Percentiles rank a stretch among this genome's conserved stretches.
These are phyloP conservation scores for Philaenus spumarius DNA, from an alignment of 1,140 invertebrate species.

Conservation along the genomic window DNA sequence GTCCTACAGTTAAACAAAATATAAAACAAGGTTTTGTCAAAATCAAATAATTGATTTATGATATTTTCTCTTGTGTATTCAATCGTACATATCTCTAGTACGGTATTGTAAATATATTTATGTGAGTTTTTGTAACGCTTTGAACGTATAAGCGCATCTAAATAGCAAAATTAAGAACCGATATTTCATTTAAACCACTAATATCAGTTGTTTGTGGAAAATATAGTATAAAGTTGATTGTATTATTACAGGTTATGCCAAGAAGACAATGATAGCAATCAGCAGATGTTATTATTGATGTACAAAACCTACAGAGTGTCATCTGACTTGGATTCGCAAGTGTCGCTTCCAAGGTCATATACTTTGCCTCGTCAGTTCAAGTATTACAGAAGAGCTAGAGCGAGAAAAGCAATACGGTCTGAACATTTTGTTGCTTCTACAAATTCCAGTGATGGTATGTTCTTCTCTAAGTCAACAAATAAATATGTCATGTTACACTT, in stretches of 20 bases:
- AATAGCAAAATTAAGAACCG: no score
- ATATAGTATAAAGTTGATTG: no score
- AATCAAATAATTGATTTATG: no score
- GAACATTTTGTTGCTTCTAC: slow-evolving; percentile 67
- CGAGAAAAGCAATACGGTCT: slow-evolving; percentile 45
- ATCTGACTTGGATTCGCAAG: slow-evolving; percentile 66
- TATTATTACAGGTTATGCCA: slow-evolving; percentile 7
- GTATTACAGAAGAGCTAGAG: slow-evolving; percentile 57
- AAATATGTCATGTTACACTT: background rate
- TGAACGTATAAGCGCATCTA: no score
- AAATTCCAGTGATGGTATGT: slow-evolving; percentile 73
- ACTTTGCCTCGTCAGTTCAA: slow-evolving; percentile 78
- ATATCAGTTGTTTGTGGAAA: no score
- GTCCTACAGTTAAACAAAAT: no score
- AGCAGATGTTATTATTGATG: slow-evolving; percentile 35
- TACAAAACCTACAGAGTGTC: slow-evolving; percentile 50
- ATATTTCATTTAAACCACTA: no score
- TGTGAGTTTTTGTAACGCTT: no score
- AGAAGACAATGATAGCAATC: slow-evolving; percentile 16
- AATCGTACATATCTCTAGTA: no score
- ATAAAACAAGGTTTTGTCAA: no score
- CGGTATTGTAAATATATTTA: no score
- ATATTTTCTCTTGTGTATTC: no score
- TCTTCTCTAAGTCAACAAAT: background rate
- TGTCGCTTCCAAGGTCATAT: slow-evolving; percentile 73